Evolutionary conservation across 2,113 vertebrate genomes (phyloP).

Genomic region (Vidua chalybeata): DNA sequence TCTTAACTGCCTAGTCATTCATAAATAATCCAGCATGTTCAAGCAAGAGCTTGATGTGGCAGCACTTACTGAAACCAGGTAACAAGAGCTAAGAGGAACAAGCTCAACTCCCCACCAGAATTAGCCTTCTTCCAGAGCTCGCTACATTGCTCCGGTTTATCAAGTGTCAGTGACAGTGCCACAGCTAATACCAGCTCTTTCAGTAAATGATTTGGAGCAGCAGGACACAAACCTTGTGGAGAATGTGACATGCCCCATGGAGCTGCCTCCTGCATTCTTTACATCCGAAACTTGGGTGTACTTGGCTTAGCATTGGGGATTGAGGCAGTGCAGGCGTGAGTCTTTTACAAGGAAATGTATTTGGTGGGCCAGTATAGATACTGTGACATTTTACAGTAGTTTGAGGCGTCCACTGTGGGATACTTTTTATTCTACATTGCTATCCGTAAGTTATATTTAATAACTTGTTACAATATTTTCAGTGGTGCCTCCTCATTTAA

Average conservation of each 20-base stretch:
- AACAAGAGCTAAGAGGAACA: neutral
- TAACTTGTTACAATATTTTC: neutral
- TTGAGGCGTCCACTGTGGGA: neutral
- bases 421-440: neutral
- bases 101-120: neutral
- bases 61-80: neutral
- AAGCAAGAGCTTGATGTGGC: neutral
- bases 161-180: neutral
- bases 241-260: rapidly evolving
- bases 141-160: rapidly evolving
- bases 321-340: neutral
- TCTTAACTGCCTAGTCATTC: neutral
- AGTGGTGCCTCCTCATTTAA: neutral
- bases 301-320: neutral
- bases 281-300: rapidly evolving
- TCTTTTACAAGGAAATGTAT: neutral
- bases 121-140: neutral
- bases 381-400: neutral
- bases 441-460: neutral
- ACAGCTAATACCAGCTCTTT: neutral
- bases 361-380: neutral
- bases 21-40: neutral
- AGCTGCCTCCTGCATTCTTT: neutral
- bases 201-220: neutral
- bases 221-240: neutral